phyloP scores from a whole-genome alignment of 2,888 invertebrate genomes.

The Tenthredo scrophulariae region DNA sequence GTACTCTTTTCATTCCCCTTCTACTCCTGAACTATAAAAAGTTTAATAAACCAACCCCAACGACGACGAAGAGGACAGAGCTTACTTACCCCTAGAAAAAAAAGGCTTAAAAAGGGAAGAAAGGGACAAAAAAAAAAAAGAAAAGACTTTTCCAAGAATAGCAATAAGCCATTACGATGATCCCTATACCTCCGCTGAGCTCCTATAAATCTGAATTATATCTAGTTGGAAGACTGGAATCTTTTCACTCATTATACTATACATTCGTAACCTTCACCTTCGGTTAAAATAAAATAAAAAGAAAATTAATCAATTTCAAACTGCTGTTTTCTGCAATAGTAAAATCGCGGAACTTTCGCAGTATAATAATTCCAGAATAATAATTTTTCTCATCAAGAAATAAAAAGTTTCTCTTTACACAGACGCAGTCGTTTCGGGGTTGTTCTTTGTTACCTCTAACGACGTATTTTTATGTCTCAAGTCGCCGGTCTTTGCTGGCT shows the following conservation, averaged over 20 bases:
- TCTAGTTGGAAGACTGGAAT: constrained; percentile 57
- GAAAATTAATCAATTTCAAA: not conserved
- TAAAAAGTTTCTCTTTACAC: constrained; percentile 8
- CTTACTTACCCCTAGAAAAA: constrained; percentile 62
- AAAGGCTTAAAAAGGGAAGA: not conserved
- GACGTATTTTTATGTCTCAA: constrained; percentile 43
- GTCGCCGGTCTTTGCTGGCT: constrained; percentile 5
- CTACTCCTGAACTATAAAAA: constrained; percentile 63
- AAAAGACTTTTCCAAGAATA: constrained; percentile 68
- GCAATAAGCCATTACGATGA: constrained; percentile 72
- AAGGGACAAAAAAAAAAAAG: not conserved
- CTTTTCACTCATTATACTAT: not conserved
- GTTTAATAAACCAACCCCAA: constrained; percentile 68
- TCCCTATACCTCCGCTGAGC: constrained; percentile 57
- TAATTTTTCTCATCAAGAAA: not conserved
- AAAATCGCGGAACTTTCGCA: not conserved
- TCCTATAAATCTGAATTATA: constrained; percentile 72
- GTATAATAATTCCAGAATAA: not conserved
- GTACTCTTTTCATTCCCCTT: not conserved
- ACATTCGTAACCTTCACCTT: constrained; percentile 1
- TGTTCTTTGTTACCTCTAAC: constrained; percentile 41
- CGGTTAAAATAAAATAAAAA: not conserved
- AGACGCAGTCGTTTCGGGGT: not conserved
- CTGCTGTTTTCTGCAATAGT: no score
- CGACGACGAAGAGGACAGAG: constrained; percentile 57